Evolutionary conservation across 2,888 invertebrate genomes (phyloP).

Genomic region (Dermolepida albohirtum): DNA sequence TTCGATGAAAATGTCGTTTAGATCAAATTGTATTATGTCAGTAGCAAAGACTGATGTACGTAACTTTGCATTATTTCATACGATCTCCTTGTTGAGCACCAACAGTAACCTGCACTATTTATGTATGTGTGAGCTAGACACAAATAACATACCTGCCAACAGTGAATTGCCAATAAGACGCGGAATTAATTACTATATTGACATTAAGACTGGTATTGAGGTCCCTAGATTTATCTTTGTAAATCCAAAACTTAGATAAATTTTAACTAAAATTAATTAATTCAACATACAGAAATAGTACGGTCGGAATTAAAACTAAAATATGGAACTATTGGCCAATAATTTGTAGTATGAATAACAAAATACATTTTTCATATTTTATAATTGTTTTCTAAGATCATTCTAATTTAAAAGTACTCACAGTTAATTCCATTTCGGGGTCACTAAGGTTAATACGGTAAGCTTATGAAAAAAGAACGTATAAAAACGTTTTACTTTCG

Average conservation of each 20-base stretch:
- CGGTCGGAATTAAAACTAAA: too few species aligned
- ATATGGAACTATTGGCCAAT: too few species aligned
- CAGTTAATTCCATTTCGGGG: constrained; percentile 39
- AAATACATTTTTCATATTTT: too few species aligned
- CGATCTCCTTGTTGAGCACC: constrained; percentile 1
- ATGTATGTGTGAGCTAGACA: constrained; percentile 54
- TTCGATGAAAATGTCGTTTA: background rate
- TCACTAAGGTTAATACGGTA: constrained; percentile 50
- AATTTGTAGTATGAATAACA: too few species aligned
- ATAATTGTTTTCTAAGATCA: too few species aligned
- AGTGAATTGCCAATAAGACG: constrained; percentile 52
- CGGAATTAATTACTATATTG: constrained; percentile 56
- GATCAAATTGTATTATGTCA: background rate
- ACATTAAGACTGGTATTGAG: constrained; percentile 56
- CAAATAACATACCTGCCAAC: constrained; percentile 58
- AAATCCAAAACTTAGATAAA: constrained; percentile 10
- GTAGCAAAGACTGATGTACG: background rate
- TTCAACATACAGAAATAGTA: too few species aligned
- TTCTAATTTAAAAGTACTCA: constrained; percentile 7
- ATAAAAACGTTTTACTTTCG: constrained; percentile 50
- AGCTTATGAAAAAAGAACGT: constrained; percentile 42
- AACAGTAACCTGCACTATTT: constrained; percentile 51
- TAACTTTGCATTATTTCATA: constrained; percentile 5
- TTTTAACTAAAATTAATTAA: too few species aligned
- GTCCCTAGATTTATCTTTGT: constrained; percentile 46